Evolutionary conservation across 2,113 vertebrate species (phyloP), one percentile per base, ranked within the genome.

Genomic region (Odobenus rosmarus): DNA sequence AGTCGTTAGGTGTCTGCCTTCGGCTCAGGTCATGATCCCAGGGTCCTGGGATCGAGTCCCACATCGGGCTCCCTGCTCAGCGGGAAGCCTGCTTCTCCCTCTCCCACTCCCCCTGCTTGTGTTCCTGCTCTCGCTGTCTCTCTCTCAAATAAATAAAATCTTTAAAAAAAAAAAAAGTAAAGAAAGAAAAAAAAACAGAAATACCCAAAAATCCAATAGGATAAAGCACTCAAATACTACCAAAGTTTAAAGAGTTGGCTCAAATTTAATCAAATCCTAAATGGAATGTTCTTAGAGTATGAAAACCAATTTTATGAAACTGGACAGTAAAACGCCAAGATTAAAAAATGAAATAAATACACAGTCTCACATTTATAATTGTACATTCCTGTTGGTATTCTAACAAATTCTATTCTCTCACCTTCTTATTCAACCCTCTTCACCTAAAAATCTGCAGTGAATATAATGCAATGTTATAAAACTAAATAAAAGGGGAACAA

Each of bases 301-400:
- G n/a, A 96, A 97, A 96, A 92, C 18, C n/a, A 96, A 84, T 36
- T 88, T 93, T 49, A 96, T 1, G 67, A 93, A 93, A 74, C 19
- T 88, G 53, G 16, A 90, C 13, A 91, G 23, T 64, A 33, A 42
- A 76, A 82, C 26, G 19, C n/a, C 57, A 92, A 91, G 26, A 93
- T 19, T 19, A 95, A 96, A 96, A 46, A 95, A 88, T 90, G 12
- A 67, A 93, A 51, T 28, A 88, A 90, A 87, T 51, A 82, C 9
- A 49, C 71, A 93, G 80, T 57, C 16, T 80, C 72, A 55, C 46
- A 72, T 74, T 93, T 83, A 71, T 84, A 91, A 92, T 10, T 90
- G 51, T 33, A 92, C 18, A 62, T 46, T 92, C 72, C 72, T 81
- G 28, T 42, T 90, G 33, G 51, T 88, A 88, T 39, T 88, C 59